Base-by-base conservation (phyloP, 1,140 invertebrate genomes). In the Zaprionus ornatus region DNA sequence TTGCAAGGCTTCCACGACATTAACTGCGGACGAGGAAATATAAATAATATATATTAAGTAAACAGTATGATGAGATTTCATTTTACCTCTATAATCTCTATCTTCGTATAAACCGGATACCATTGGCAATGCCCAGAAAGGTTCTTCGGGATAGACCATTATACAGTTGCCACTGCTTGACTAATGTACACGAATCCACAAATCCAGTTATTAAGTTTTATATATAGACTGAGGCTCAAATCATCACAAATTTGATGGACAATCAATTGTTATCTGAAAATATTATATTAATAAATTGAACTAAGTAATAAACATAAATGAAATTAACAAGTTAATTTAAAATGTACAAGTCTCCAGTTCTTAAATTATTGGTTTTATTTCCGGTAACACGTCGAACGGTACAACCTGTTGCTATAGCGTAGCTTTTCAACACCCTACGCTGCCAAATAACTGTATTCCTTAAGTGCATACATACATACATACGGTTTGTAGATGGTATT, bases 1-100 rank as follows among this genome's bases (percentile, higher is more conserved):
- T 93, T 99, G 98, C 27, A 99, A 93, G 10, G 98, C 98, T 93
- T 99, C 98, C 27, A 99, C 97, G 12, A 99, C 98, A 93, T 99
- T 98, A 71, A 98, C 97, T 97, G 93, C 73, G 92, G 13, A 83
- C 15, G 32, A 10, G 50, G 37, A 15, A 61, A 3, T 42, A 66
- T 62, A 12, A 12, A 12, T 21, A 23, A 5, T 17, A 37, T 15
- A 17, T 35, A 25, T 32, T 19, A 9, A 10, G 42, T n/a, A 55
- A 15, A n/a, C n/a, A n/a, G n/a, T n/a, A n/a, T n/a, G n/a, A n/a
- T n/a, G n/a, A n/a, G 27, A n/a, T 23, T 54, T 37, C 9, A 48
- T 23, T 42, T 87, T 75, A 92, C 91, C 91, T 59, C 88, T 76
- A 64, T 92, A 92, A 37, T 92, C 91, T 57, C 85, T 66, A 68